Conservation (phyloP, 2,113 vertebrate species). For the Perca fluviatilis region DNA sequence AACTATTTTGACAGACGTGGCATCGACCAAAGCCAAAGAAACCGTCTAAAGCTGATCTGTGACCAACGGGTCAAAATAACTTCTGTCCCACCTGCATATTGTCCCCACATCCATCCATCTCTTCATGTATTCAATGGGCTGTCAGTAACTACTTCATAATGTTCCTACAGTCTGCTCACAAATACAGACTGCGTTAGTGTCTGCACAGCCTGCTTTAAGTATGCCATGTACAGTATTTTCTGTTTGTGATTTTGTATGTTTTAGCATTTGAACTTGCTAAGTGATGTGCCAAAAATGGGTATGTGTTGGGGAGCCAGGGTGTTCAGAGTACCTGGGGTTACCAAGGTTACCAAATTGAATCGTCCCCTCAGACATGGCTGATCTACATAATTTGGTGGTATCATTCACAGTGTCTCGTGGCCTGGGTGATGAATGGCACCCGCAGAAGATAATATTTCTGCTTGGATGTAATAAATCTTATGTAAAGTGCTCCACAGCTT, state of each 20-base stretch:
- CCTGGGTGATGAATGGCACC: constrained; percentile 95
- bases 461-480: constrained; percentile 98
- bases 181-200: not conserved
- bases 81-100: not conserved
- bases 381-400: constrained; percentile 99
- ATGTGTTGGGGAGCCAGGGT: constrained; percentile 40
- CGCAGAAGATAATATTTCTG: constrained; percentile 95
- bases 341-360: constrained; percentile 98
- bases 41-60: not conserved
- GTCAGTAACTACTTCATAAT: not conserved
- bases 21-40: not conserved
- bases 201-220: not conserved
- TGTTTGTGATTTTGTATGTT: not conserved
- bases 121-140: not conserved
- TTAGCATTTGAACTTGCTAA: constrained; percentile 62
- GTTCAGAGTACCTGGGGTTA: constrained; percentile 92
- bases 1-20: not conserved
- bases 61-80: not conserved
- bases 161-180: not conserved
- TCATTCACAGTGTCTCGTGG: constrained; percentile 91
- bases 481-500: constrained; percentile 85
- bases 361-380: constrained; percentile 92
- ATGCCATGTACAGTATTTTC: not conserved
- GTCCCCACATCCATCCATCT: not conserved
- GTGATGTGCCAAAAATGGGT: constrained; percentile 69